Evolutionary conservation across 2,888 invertebrate genomes (phyloP).

Genomic region (Peribatodes rhomboidaria): DNA sequence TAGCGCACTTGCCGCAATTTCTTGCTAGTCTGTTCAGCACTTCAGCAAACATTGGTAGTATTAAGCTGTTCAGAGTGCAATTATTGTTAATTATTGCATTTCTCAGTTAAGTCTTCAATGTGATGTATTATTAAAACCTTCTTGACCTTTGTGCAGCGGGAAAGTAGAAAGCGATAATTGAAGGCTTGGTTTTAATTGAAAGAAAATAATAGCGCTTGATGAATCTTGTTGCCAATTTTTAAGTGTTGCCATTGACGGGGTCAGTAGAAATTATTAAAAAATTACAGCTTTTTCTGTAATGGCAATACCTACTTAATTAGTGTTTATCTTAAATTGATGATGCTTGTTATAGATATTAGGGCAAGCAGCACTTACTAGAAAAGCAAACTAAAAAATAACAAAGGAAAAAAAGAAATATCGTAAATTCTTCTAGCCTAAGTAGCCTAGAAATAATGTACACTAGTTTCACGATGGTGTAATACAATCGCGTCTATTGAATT

Average conservation of each 20-base stretch:
- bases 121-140: conserved; percentile 21
- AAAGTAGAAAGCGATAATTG: conserved; percentile 31
- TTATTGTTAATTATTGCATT: conserved; percentile 30
- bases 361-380: too few species aligned
- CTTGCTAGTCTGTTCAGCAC: not conserved
- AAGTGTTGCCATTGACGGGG: not conserved
- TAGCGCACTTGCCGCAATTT: not conserved
- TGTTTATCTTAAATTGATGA: not conserved
- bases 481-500: too few species aligned
- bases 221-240: conserved; percentile 1
- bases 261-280: not conserved
- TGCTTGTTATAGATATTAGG: too few species aligned
- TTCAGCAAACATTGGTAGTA: conserved; percentile 4
- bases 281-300: not conserved
- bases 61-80: conserved; percentile 25
- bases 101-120: conserved; percentile 11
- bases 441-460: too few species aligned
- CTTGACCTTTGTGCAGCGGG: conserved; percentile 25
- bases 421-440: too few species aligned
- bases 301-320: not conserved
- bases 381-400: too few species aligned
- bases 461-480: too few species aligned
- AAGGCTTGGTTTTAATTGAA: conserved; percentile 16
- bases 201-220: not conserved
- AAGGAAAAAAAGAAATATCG: too few species aligned